phyloP scores from a whole-genome alignment of 1,140 invertebrate genomes.

The Plutomurus gul region DNA sequence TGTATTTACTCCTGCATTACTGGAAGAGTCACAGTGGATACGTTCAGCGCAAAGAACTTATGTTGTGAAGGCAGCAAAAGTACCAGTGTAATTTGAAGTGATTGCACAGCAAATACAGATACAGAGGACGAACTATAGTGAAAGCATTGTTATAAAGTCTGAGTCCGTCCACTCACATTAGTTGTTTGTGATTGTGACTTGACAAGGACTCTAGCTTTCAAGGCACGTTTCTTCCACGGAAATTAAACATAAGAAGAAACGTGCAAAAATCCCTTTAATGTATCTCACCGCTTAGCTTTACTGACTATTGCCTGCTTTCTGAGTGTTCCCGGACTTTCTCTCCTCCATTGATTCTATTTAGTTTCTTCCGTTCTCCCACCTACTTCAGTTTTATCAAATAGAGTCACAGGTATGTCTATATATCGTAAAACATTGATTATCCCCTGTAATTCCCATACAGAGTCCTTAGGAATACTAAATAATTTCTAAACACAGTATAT shows the following conservation, averaged over 20 bases:
- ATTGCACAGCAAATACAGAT: too few species aligned
- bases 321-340: neutral
- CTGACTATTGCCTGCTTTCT: neutral
- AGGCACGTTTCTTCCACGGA: slow-evolving; percentile 44
- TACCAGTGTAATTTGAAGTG: too few species aligned
- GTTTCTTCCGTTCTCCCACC: neutral
- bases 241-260: slow-evolving; percentile 49
- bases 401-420: neutral
- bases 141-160: neutral
- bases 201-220: slow-evolving; percentile 37
- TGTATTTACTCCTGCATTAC: too few species aligned
- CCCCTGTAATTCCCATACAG: too few species aligned
- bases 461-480: too few species aligned
- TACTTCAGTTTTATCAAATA: neutral
- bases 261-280: slow-evolving; percentile 46
- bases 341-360: neutral
- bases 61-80: too few species aligned
- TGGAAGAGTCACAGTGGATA: too few species aligned
- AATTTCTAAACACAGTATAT: too few species aligned
- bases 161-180: slow-evolving; percentile 3
- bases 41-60: too few species aligned
- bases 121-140: too few species aligned
- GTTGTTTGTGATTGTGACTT: slow-evolving; percentile 11
- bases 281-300: neutral
- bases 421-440: too few species aligned